Conservation (phyloP, 2,797 vertebrate genomes). For the Brachymystax lenok region DNA sequence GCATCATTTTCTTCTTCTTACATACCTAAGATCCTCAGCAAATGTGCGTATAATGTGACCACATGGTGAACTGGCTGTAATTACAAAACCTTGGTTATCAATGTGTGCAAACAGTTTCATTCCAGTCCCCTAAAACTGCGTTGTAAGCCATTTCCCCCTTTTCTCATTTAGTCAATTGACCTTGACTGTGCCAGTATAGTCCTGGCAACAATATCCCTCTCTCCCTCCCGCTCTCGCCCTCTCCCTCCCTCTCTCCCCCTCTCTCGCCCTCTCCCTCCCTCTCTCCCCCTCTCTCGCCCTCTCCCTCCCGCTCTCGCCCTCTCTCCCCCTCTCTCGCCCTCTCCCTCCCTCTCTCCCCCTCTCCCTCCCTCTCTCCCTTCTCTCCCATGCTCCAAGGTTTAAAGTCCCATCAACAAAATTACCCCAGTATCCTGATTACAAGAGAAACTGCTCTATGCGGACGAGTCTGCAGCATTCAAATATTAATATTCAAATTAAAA, state of each 20-base stretch:
- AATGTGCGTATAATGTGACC: constrained; percentile 51
- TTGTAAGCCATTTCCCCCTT: constrained; percentile 40
- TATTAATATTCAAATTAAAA: constrained; percentile 77
- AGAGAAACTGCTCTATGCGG: constrained; percentile 61
- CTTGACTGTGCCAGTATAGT: constrained; percentile 49
- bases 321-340: not conserved
- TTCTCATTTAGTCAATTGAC: constrained; percentile 55
- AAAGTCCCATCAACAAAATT: constrained; percentile 67
- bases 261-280: not conserved
- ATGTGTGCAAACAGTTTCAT: constrained; percentile 46
- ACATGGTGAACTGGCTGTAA: constrained; percentile 35
- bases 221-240: not conserved
- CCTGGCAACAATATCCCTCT: constrained; percentile 18
- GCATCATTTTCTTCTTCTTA: constrained; percentile 37
- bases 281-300: not conserved
- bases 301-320: not conserved
- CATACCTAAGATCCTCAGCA: constrained; percentile 37
- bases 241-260: not conserved
- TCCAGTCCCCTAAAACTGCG: constrained; percentile 34
- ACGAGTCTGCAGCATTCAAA: constrained; percentile 70
- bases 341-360: constrained; percentile 19
- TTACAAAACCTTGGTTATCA: constrained; percentile 45
- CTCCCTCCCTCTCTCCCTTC: constrained; percentile 26
- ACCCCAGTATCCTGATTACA: constrained; percentile 72
- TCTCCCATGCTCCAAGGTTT: constrained; percentile 50